Base-by-base conservation (phyloP, 2,888 invertebrate genomes). In the Andrena trimmerana region DNA sequence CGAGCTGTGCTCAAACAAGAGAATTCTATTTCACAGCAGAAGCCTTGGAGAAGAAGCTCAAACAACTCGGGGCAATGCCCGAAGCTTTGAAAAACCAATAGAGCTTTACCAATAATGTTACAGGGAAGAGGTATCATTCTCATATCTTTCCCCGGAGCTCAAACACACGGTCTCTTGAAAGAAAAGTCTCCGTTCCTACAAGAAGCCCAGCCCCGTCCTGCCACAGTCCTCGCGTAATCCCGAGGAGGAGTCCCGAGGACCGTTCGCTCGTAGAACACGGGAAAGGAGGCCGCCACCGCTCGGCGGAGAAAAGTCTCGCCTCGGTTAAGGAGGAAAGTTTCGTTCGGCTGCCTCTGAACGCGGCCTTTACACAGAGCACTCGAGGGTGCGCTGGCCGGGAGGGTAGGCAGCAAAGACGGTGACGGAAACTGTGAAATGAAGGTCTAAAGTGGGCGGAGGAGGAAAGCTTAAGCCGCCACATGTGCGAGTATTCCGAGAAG, bases 371-470 rank as follows among this genome's bases (percentile, higher is more conserved):
- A 52, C 52, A 36, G 54, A 52, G 78, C 77, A 77, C 80, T 88
- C 75, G 31, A 62, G 62, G 71, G 70, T 72, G 84, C 83, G 48
- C 70, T 86, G 88, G 67, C 83, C 84, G 78, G 62, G 57, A 57
- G 13, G 24, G 42, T 42, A 57, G 57, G 62, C 42, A 77, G 74
- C 29, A 79, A 85, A 79, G 65, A 66, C 75, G 83, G 73, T 78
- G 86, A 83, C 81, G 70, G 78, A 80, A 86, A 74, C 65, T 83
- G 78, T 68, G 62, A 87, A 87, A 81, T 50, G 80, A 70, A 78
- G 76, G 78, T 81, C 71, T 81, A 77, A 42, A 85, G 81, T 81
- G 80, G 83, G 69, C 42, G 59, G 42, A 36, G 65, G 67, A 70
- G 80, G 48, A 16, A 70, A 70, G 78, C 65, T 85, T 87, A 78